Evolutionary conservation across 2,888 invertebrate species (phyloP), one percentile per base, ranked within the genome.

Genomic region (Rhamnusium bicolor): DNA sequence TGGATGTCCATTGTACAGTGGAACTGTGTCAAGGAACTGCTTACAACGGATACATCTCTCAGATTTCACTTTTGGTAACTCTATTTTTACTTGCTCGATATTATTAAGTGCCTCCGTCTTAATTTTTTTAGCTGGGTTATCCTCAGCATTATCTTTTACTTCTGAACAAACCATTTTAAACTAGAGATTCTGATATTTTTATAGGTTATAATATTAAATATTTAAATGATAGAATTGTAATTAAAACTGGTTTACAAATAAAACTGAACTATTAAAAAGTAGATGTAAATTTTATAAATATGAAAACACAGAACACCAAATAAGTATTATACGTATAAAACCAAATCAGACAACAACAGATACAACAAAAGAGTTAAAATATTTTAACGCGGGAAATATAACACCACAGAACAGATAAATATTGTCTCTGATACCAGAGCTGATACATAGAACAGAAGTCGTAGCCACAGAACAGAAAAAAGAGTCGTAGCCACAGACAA

Each of bases 1-100:
- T 54, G 94, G 93, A 86, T 95, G 95, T n/a, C 95, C 95, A 82
- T 92, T 91, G 85, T 93, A 95, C 51, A 92, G 67, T 2, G 77
- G 65, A 14, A 85, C 79, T 32, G 83, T 82, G 32, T 86, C 81
- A 2, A 81, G 63, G 68, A 83, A 82, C 73, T 88, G 88, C 75
- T 83, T 84, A 73, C 88, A 88, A 62, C 85, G 80, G 29, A 65
- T 72, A 79, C 88, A 88, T 27, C 82, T 74, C 53, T 81, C 79
- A 61, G 70, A 27, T 51, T 65, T 68, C 18, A 54, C 8, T 54
- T 69, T 65, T n/a, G 70, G 63, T 10, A 19, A 40, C n/a, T 70
- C 62, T 32, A 70, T 62, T 40, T 67, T 56, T 54, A 63, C 54
- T 70, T 70, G 29, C 6, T 62, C 56, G 1, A 54, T 10, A 54